Evolutionary conservation across 2,888 invertebrate species (phyloP).

Genomic region (Cerastis rubricosa): DNA sequence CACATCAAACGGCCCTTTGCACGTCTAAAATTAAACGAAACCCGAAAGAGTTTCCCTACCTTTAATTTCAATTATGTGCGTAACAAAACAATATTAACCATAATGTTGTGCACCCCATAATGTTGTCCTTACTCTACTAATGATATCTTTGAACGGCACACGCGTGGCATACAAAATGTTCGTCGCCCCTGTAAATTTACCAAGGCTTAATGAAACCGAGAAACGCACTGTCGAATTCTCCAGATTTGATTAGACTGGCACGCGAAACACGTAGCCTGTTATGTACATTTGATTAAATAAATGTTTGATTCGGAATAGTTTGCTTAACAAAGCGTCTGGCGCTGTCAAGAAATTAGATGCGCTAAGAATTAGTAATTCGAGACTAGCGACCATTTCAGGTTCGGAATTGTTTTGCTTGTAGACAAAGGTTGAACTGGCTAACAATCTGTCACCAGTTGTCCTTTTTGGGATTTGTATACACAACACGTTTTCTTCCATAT

Average conservation of each 20-base stretch:
- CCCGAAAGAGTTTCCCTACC: slow-evolving; percentile 47
- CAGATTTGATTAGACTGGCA: slow-evolving; percentile 81
- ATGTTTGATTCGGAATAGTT: slow-evolving; percentile 79
- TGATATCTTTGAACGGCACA: slow-evolving; percentile 73
- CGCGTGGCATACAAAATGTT: slow-evolving; percentile 70
- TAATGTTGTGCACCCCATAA: slow-evolving; percentile 71
- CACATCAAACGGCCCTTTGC: slow-evolving; percentile 25
- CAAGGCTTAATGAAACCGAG: slow-evolving; percentile 63
- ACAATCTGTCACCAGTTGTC: slow-evolving; percentile 52
- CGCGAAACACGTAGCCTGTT: slow-evolving; percentile 80
- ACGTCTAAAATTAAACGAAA: slow-evolving; percentile 43
- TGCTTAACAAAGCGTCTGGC: slow-evolving; percentile 62
- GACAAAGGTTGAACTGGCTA: slow-evolving; percentile 32
- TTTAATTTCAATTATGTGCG: slow-evolving; percentile 67
- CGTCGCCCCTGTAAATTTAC: slow-evolving; percentile 69
- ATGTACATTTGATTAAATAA: slow-evolving; percentile 84
- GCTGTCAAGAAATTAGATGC: slow-evolving; percentile 70
- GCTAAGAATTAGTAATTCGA: slow-evolving; percentile 73
- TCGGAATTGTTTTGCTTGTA: slow-evolving; percentile 27
- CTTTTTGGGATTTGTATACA: slow-evolving; percentile 53
- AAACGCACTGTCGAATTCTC: slow-evolving; percentile 74
- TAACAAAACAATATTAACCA: slow-evolving; percentile 71
- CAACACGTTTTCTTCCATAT: slow-evolving; percentile 56
- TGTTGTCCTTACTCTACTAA: slow-evolving; percentile 73
- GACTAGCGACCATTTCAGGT: slow-evolving; percentile 27